Evolutionary conservation across 2,113 vertebrate genomes (phyloP).

Genomic region (Emydura subglobosa): DNA sequence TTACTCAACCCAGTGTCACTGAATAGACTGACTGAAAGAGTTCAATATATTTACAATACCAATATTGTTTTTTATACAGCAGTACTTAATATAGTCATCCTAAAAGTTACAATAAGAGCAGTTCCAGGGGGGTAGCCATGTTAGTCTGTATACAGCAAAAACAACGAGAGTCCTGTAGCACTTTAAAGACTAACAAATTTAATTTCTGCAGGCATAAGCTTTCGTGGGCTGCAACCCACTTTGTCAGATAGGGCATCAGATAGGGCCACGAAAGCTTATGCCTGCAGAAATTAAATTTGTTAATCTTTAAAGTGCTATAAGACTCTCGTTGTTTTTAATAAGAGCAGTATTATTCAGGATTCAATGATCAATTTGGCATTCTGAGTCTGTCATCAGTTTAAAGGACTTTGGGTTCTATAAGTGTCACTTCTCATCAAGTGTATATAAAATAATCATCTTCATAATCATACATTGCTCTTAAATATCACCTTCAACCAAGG

Average conservation of each 20-base stretch:
- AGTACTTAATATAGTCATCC: neutral
- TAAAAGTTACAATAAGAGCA: neutral
- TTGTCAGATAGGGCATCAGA: too few species aligned
- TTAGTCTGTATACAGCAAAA: too few species aligned
- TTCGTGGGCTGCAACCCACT: too few species aligned
- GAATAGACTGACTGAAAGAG: neutral
- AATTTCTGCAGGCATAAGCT: too few species aligned
- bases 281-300: too few species aligned
- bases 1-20: neutral
- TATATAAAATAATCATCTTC: neutral
- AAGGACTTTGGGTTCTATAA: neutral
- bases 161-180: too few species aligned
- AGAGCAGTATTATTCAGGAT: fast-evolving
- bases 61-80: neutral
- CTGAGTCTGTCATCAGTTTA: neutral
- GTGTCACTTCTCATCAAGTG: fast-evolving
- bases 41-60: fast-evolving
- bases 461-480: neutral
- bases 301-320: too few species aligned
- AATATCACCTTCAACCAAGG: neutral
- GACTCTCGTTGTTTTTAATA: neutral
- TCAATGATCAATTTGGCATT: neutral
- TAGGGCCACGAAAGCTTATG: too few species aligned
- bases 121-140: too few species aligned
- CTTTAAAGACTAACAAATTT: too few species aligned